phyloP scores from a whole-genome alignment of 2,797 vertebrate species.

The Eospalax fontanierii region DNA sequence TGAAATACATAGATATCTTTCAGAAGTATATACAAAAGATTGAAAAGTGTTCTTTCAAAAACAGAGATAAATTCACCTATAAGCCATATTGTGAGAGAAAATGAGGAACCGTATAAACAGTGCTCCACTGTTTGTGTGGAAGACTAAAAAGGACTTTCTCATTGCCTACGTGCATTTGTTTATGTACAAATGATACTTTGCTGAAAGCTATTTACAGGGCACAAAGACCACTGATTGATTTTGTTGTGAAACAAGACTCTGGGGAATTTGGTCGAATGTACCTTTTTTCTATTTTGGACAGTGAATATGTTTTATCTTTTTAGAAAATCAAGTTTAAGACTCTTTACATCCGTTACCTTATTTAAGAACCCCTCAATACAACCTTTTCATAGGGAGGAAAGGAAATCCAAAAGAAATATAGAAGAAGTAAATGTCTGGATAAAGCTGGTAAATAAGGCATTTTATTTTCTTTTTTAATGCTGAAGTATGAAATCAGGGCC shows the following conservation, averaged over 20 bases:
- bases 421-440: neutral
- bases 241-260: neutral
- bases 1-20: neutral
- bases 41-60: neutral
- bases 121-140: neutral
- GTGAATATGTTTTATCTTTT: neutral
- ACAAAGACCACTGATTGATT: neutral
- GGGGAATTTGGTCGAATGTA: neutral
- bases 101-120: neutral
- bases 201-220: neutral
- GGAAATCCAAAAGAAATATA: neutral
- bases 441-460: neutral
- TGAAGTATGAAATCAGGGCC: neutral
- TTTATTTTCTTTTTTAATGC: neutral
- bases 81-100: slow-evolving; percentile 3
- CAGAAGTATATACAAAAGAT: no score
- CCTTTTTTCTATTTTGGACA: slow-evolving; percentile 1
- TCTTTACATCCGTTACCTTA: slow-evolving; percentile 7
- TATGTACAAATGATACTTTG: neutral
- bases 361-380: neutral
- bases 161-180: neutral
- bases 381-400: neutral
- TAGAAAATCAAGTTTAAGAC: neutral
- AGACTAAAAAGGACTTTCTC: neutral
- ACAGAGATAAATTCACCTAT: neutral